Evolutionary conservation across 2,113 vertebrate species (phyloP).

Genomic region (Micromys minutus): DNA sequence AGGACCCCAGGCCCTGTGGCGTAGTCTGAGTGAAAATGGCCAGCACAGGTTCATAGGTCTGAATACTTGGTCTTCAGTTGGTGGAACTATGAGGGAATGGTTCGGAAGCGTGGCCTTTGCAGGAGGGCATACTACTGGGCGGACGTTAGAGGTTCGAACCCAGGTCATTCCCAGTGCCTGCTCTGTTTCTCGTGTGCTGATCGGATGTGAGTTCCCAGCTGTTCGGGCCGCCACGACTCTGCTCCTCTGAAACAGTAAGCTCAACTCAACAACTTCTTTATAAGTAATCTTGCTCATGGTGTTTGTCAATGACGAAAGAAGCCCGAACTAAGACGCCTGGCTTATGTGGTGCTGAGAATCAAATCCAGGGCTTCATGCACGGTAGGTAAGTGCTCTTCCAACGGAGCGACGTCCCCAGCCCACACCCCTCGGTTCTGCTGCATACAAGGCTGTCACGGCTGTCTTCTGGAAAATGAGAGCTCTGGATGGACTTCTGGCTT

Average conservation of each 20-base stretch:
- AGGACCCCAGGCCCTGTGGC: not conserved
- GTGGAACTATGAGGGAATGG: not conserved
- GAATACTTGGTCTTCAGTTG: not conserved
- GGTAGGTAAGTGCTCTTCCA: too few species aligned
- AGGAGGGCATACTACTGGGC: not conserved
- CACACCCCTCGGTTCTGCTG: rapidly evolving
- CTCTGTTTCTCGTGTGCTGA: not conserved
- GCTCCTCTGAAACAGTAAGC: not conserved
- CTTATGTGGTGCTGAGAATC: not conserved
- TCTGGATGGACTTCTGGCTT: not conserved
- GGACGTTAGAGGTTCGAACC: not conserved
- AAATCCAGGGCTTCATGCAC: not conserved
- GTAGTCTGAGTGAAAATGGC: not conserved
- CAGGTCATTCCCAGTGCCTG: not conserved
- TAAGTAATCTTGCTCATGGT: not conserved
- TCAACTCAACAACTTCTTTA: not conserved
- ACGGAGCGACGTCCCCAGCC: not conserved
- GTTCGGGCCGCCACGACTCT: not conserved
- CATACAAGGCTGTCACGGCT: too few species aligned
- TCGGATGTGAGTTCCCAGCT: not conserved
- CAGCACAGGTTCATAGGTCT: not conserved
- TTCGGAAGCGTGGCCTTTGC: not conserved
- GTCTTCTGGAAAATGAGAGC: too few species aligned
- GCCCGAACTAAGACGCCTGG: not conserved
- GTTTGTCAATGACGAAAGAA: not conserved